These are phyloP conservation scores for Bembecia ichneumoniformis DNA, from an alignment of 2,888 invertebrate genomes.

Conservation along the genomic window DNA sequence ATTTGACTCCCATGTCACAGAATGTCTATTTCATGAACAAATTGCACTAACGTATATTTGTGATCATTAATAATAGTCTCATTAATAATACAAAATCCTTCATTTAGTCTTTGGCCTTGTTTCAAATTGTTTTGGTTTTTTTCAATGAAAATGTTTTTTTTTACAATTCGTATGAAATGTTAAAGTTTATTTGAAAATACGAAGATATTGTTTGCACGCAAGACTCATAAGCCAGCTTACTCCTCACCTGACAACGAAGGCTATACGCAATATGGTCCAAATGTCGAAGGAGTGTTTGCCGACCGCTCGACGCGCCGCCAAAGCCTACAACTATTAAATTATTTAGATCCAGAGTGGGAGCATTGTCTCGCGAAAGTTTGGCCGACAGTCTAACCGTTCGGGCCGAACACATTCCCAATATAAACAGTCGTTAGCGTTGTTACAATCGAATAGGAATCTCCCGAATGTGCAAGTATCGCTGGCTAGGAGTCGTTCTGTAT, in stretches of 20 bases:
- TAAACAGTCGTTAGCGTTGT: constrained; percentile 58
- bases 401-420: constrained; percentile 35
- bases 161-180: not conserved
- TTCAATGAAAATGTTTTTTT: not conserved
- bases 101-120: no score
- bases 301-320: constrained; percentile 38
- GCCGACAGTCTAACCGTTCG: constrained; percentile 25
- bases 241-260: not conserved
- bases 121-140: no score
- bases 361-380: constrained; percentile 62
- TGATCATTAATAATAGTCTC: no score
- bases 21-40: no score
- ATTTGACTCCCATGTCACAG: no score
- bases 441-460: constrained; percentile 37
- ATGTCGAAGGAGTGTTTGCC: constrained; percentile 37
- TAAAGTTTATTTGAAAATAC: constrained; percentile 1
- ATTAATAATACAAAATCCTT: no score
- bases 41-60: no score
- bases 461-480: constrained; percentile 45
- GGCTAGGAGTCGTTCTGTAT: constrained; percentile 51
- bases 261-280: constrained; percentile 7
- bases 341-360: constrained; percentile 54
- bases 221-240: constrained; percentile 12
- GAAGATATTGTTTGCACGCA: constrained; percentile 9
- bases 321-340: constrained; percentile 57